A percentile compares a stretch with the other conserved stretches of the same genome.
Evolutionary conservation across 2,888 invertebrate species (phyloP).

Genomic region (Trilocha varians): DNA sequence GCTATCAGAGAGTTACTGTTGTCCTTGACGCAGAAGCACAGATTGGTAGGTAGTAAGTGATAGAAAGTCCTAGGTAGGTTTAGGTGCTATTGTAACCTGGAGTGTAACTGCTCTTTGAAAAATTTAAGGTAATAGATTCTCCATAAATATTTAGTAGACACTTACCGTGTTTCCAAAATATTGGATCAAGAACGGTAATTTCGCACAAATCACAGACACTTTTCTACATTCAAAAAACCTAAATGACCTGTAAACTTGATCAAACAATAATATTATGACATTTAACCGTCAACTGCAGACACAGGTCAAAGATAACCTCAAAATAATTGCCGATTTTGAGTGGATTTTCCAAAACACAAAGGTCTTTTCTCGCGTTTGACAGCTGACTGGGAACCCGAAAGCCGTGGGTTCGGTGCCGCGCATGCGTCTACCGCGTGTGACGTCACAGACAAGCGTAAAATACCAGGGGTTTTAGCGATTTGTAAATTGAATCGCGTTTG

Average conservation of each 20-base stretch:
- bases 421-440: slow-evolving; percentile 2
- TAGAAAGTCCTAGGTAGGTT: no score
- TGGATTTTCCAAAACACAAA: not conserved
- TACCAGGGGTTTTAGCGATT: not conserved
- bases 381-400: slow-evolving; percentile 37
- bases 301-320: slow-evolving; percentile 1
- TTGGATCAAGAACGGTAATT: no score
- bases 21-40: no score
- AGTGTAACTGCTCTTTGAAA: no score
- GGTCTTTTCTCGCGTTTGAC: slow-evolving; percentile 19
- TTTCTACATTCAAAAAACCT: no score
- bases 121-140: no score
- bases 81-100: no score
- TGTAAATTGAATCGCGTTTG: no score
- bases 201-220: no score
- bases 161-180: not conserved
- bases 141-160: not conserved
- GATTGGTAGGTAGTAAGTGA: no score
- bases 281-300: not conserved
- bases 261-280: not conserved
- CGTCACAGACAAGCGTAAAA: slow-evolving; percentile 2
- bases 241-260: not conserved
- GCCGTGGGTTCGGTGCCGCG: not conserved
- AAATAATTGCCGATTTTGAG: not conserved
- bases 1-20: no score